phyloP scores from a whole-genome alignment of 2,113 vertebrate species.

The Otis tarda region DNA sequence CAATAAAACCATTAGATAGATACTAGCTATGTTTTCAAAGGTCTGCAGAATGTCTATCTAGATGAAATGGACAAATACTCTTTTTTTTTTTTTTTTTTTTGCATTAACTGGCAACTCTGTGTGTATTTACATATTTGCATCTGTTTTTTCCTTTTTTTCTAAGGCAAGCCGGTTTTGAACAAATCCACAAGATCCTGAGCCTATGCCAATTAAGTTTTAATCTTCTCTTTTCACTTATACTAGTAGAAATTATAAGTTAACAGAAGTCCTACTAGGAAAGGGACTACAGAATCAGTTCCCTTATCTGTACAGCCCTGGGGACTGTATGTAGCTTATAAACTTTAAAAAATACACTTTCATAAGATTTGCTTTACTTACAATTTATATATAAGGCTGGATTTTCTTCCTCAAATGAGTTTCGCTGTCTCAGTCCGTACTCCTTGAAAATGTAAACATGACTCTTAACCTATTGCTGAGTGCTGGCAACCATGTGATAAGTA shows the following conservation, averaged over 20 bases:
- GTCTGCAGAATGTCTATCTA: neutral
- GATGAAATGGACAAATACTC: neutral
- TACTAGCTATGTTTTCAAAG: neutral
- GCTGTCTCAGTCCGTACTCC: neutral
- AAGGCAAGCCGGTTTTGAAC: neutral
- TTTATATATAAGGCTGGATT: neutral
- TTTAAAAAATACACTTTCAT: neutral
- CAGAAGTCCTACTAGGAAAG: neutral
- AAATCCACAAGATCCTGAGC: neutral
- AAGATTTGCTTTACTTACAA: neutral
- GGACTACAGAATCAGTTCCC: neutral
- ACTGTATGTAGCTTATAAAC: neutral
- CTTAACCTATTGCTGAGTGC: neutral
- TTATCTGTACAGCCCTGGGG: neutral
- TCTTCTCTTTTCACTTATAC: neutral
- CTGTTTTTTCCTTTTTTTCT: neutral
- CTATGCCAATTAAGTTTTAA: neutral
- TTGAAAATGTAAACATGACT: neutral
- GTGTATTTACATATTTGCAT: neutral
- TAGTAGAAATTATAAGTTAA: neutral
- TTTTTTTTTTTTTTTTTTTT: neutral
- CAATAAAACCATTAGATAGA: neutral
- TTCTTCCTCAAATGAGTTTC: neutral
- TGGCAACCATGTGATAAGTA: neutral
- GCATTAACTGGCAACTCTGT: neutral